Conservation (phyloP, 2,797 vertebrate species). For the Spondyliosoma cantharus region DNA sequence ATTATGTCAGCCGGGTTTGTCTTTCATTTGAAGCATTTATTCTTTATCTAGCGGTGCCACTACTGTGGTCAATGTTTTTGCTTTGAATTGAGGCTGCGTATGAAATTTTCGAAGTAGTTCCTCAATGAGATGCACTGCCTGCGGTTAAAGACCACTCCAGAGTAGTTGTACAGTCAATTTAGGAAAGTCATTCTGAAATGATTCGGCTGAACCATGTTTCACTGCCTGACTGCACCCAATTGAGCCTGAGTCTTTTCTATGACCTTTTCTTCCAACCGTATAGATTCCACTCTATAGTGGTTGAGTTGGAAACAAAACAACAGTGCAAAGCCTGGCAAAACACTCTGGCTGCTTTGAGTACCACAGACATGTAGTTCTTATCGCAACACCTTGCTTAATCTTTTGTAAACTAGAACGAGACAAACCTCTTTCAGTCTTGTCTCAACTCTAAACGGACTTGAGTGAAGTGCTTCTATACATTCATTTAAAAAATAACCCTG, state of each 20-base stretch:
- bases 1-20: background rate
- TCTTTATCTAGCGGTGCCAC: background rate
- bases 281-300: constrained; percentile 21
- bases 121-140: background rate
- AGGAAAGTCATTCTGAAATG: constrained; percentile 46
- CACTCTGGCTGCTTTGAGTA: constrained; percentile 38
- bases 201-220: constrained; percentile 38
- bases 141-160: constrained; percentile 16
- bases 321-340: constrained; percentile 33
- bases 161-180: constrained; percentile 42
- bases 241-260: constrained; percentile 31
- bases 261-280: constrained; percentile 56
- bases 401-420: constrained; percentile 32
- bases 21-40: background rate
- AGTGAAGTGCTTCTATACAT: constrained; percentile 3
- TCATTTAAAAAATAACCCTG: background rate
- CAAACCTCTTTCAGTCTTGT: constrained; percentile 32
- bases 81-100: constrained; percentile 14
- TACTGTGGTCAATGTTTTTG: background rate
- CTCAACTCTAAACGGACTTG: constrained; percentile 41
- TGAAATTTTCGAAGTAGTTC: background rate
- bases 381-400: constrained; percentile 55
- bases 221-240: constrained; percentile 38
- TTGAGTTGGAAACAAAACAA: constrained; percentile 54
- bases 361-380: constrained; percentile 37